Evolutionary conservation across 2,113 vertebrate genomes (phyloP).

Genomic region (Daboia siamensis): DNA sequence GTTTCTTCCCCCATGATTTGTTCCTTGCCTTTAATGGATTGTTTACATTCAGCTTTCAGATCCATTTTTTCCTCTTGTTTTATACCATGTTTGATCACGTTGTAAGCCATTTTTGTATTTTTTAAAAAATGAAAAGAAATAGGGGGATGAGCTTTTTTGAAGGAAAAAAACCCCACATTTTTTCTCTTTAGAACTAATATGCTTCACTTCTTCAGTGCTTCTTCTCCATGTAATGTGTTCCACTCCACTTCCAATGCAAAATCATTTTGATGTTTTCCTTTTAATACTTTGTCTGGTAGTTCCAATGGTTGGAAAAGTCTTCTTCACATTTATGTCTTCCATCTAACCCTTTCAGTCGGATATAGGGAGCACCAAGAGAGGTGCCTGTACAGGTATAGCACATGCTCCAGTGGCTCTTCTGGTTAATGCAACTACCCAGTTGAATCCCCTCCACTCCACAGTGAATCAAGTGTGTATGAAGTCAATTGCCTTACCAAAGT

Average conservation of each 20-base stretch:
- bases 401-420: not conserved
- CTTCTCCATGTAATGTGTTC: not conserved
- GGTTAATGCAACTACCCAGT: not conserved
- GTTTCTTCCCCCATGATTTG: not conserved
- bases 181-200: not conserved
- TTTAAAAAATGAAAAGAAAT: not conserved
- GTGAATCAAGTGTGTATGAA: not conserved
- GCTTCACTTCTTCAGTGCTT: not conserved
- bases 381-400: not conserved
- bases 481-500: not conserved
- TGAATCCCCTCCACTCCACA: not conserved
- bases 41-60: not conserved
- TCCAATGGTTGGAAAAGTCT: not conserved
- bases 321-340: not conserved
- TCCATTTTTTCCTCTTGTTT: not conserved
- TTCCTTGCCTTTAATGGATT: not conserved
- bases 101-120: not conserved
- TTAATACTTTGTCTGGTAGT: not conserved
- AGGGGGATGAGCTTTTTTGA: not conserved
- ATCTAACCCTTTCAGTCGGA: not conserved
- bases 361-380: not conserved
- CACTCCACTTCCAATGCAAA: not conserved
- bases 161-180: not conserved
- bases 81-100: not conserved
- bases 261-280: not conserved